Base-by-base conservation (phyloP, 2,113 vertebrate species). In the Tragulus kanchil region DNA sequence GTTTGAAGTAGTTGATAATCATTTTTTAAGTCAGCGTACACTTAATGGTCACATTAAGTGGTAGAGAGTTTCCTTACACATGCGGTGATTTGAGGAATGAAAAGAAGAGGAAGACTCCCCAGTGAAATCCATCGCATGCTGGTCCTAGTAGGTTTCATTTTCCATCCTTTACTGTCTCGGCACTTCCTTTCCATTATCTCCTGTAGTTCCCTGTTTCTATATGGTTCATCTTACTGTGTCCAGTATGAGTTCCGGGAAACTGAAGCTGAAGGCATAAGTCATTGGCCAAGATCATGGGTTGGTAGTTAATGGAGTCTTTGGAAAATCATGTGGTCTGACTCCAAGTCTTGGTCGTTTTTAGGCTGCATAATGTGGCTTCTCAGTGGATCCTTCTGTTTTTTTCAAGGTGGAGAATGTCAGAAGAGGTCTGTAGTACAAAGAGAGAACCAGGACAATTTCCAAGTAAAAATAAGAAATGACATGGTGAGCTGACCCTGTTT, bases 1-100 rank as follows among this genome's bases (percentile, higher is more conserved):
- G 9, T 90, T 87, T 84, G 81, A 95, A 89, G 58, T 67, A 26
- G 15, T 62, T 85, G 58, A 69, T 83, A 62, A 67, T 83, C 31
- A 71, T 82, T 95, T 90, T 89, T 89, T 65, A 65, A 90, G 52
- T 58, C 42, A 71, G 15, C 36, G 58, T 8, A 42, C 17, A 69
- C 16, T 62, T 59, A 4, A n/a, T 23, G 28, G 6, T 82, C 21
- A 12, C 79, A 31, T 78, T 90, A 65, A 56, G 8, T 92, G 23
- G 42, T 95, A 0, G 42, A 91, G 50, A 89, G 50, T 6, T 89
- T 93, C 36, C 52, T 85, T 89, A 52, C 3, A 58, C 16, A 21
- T 88, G 69, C 61, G 73, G 9, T 90, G 11, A 84, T 79, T 90
- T 94, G 58, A 95, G 56, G 56, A 92, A 89, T 86, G 21, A 75